Base-by-base conservation (phyloP, 2,797 vertebrate species). In the Picus viridis region DNA sequence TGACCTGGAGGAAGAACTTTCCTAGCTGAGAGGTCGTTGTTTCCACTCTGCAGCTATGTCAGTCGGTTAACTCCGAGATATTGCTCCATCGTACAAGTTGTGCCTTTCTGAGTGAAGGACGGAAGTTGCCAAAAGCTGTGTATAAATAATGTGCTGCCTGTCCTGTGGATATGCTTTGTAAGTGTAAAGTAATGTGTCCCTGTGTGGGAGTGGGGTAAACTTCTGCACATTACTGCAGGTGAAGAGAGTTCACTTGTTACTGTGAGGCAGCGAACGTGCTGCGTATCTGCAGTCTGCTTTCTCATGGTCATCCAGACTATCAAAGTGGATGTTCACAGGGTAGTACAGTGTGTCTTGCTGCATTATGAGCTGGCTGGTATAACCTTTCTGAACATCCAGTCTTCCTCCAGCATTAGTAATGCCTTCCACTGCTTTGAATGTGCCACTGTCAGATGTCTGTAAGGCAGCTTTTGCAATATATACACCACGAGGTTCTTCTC, bases 1-100 rank as follows among this genome's bases (percentile, higher is more conserved):
- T 61, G 83, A 86, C 49, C 80, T 54, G 74, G 74, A 92, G 77
- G 54, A 95, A 88, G 71, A 85, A 45, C 68, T 83, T 93, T 75
- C 69, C 76, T 61, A 81, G 63, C 63, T 71, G 63, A 51, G 43
- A 59, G 47, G 53, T 78, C 32, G 62, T 75, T 81, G 20, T 93
- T 95, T 92, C 77, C 77, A 86, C 57, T 85, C 47, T 51, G 27
- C 59, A 62, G 2, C 43, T 27, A 1, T 73, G 54, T 63, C 12
- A 56, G 59, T 53, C 86, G 73, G 68, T 89, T 65, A 59, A 9
- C 45, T 85, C 58, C 14, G 16, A 72, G 70, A 53, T 63, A 58
- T 7, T 70, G 14, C 82, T 87, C 69, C 0, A 0, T 73, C 82
- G 71, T 71, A 30, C 75, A 56, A 87, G 84, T 24, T 41, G 85